Evolutionary conservation across 2,888 invertebrate genomes (phyloP).

Genomic region (Cryptocephalus primarius): DNA sequence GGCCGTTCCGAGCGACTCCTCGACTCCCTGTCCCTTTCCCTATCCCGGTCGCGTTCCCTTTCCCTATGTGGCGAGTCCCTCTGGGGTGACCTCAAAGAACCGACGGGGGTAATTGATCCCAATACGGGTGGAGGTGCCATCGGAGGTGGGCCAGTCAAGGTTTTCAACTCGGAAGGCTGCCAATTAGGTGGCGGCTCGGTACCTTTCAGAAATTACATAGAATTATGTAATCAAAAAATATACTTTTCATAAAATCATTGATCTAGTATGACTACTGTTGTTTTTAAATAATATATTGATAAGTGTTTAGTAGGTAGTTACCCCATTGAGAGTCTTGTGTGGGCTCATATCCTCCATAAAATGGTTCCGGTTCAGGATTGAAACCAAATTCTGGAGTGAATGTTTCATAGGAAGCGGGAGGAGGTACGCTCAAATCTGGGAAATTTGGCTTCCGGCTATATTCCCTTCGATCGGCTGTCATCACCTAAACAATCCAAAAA

Average conservation of each 20-base stretch:
- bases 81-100: conserved; percentile 12
- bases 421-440: conserved; percentile 52
- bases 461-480: conserved; percentile 84
- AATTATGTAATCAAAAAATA: not conserved
- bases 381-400: conserved; percentile 39
- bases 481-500: conserved; percentile 45
- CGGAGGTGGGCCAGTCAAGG: conserved; percentile 51
- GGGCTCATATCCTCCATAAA: conserved; percentile 53
- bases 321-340: conserved; percentile 66
- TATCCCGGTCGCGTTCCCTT: conserved; percentile 30
- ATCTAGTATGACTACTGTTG: no score
- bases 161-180: conserved; percentile 57
- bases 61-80: conserved; percentile 1
- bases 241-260: no score
- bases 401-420: conserved; percentile 39
- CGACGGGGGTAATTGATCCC: conserved; percentile 26
- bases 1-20: conserved; percentile 30
- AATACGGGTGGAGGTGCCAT: conserved; percentile 30
- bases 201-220: conserved; percentile 11
- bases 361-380: conserved; percentile 45
- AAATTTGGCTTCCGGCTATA: conserved; percentile 62
- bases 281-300: no score
- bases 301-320: conserved; percentile 22
- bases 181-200: conserved; percentile 38
- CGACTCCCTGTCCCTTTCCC: conserved; percentile 41